Conservation (phyloP, 2,113 vertebrate genomes). For the Equus quagga region DNA sequence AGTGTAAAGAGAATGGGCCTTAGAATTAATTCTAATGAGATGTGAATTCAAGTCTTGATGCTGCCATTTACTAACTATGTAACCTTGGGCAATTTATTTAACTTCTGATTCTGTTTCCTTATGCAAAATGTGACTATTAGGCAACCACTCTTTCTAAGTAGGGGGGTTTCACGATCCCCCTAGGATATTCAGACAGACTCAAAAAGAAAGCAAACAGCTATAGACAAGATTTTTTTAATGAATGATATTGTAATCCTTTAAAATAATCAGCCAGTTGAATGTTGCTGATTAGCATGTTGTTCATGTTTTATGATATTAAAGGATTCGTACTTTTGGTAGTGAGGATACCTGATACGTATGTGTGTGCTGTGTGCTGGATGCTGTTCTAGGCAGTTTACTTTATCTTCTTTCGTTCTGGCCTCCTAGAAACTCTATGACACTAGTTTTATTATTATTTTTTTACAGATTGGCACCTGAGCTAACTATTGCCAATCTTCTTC, state of each 20-base stretch:
- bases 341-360: not conserved
- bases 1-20: not conserved
- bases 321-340: not conserved
- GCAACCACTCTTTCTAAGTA: not conserved
- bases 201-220: not conserved
- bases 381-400: not conserved
- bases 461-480: not conserved
- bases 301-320: constrained; percentile 31
- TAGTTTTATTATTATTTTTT: not conserved
- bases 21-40: not conserved
- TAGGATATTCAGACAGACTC: not conserved
- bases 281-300: not conserved
- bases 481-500: no score
- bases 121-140: not conserved
- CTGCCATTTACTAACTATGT: not conserved
- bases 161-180: not conserved
- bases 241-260: not conserved
- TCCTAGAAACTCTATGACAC: not conserved
- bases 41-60: not conserved
- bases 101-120: not conserved
- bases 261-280: not conserved
- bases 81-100: constrained; percentile 9
- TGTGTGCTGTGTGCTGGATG: not conserved
- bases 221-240: not conserved
- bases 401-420: not conserved